Evolutionary conservation across 2,888 invertebrate genomes (phyloP).

Genomic region (Drosophila histrio): DNA sequence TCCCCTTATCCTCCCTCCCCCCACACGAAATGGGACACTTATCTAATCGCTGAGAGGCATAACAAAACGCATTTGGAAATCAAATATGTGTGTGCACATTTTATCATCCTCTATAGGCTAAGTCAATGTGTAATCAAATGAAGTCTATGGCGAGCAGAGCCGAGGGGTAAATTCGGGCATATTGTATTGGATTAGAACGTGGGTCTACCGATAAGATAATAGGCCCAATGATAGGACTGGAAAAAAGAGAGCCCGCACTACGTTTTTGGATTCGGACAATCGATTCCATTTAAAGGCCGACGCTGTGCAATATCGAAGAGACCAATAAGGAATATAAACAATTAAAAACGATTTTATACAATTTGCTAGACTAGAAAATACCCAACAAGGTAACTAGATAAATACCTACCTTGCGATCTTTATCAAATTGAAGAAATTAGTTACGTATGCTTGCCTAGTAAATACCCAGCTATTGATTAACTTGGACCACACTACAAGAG

Average conservation of each 20-base stretch:
- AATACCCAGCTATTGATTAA: too few relatives aligned
- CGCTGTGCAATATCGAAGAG: not conserved
- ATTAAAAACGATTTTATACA: not conserved
- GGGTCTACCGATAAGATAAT: constrained; percentile 42
- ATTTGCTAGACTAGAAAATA: not conserved
- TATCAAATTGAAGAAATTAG: too few relatives aligned
- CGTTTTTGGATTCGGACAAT: constrained; percentile 18
- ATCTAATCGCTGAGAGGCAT: constrained; percentile 53
- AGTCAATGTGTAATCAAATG: constrained; percentile 32
- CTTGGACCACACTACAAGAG: too few relatives aligned
- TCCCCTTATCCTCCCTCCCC: not conserved
- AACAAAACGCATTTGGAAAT: constrained; percentile 59
- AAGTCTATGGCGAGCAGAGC: not conserved
- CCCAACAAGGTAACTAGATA: too few relatives aligned
- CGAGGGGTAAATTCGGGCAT: not conserved
- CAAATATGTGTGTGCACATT: constrained; percentile 37
- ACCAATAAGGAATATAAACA: not conserved
- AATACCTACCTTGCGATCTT: too few relatives aligned
- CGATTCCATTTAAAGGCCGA: constrained; percentile 28
- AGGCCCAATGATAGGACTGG: not conserved
- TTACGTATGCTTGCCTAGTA: too few relatives aligned
- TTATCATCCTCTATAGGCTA: constrained; percentile 22
- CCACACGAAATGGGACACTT: constrained; percentile 15
- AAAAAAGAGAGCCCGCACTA: not conserved
- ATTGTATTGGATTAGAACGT: constrained; percentile 49